Evolutionary conservation across 2,113 vertebrate genomes (phyloP).

Genomic region (Corydoras maculifer): DNA sequence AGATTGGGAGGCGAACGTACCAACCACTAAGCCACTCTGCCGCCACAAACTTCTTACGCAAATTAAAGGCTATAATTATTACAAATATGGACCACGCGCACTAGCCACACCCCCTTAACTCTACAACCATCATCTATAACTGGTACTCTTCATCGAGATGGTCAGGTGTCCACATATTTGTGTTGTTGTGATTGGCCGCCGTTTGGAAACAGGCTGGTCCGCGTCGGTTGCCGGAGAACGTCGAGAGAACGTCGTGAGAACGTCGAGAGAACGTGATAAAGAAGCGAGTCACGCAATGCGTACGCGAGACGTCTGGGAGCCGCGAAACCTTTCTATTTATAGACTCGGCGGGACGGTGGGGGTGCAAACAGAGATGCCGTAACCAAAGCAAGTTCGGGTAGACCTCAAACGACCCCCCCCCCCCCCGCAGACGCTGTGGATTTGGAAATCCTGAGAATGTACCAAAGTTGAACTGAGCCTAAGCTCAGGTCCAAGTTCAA

Average conservation of each 20-base stretch:
- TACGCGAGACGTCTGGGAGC: slow-evolving; percentile 1
- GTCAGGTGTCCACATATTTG: no score
- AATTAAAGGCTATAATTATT: no score
- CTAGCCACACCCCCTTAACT: no score
- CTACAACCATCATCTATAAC: no score
- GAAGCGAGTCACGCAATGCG: slow-evolving; percentile 3
- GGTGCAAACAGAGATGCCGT: slow-evolving; percentile 35
- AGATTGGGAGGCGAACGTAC: no score
- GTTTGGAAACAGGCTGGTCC: slow-evolving; percentile 38
- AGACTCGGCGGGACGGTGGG: slow-evolving; percentile 13
- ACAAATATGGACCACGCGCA: no score
- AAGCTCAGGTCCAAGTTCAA: no score
- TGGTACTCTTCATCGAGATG: no score
- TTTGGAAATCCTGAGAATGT: slow-evolving; percentile 3
- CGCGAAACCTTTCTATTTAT: neutral
- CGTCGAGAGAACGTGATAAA: neutral
- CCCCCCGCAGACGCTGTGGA: slow-evolving; percentile 2
- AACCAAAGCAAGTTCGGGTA: slow-evolving; percentile 37
- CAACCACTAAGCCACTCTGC: no score
- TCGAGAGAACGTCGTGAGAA: neutral
- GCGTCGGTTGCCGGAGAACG: neutral
- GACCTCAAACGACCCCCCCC: slow-evolving; percentile 2
- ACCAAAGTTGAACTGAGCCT: neutral
- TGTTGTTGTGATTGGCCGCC: no score
- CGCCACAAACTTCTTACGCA: no score